Evolutionary conservation across 1,140 invertebrate species (phyloP), one percentile per base, ranked within the genome.

Genomic region (Tetragonula clypearis): DNA sequence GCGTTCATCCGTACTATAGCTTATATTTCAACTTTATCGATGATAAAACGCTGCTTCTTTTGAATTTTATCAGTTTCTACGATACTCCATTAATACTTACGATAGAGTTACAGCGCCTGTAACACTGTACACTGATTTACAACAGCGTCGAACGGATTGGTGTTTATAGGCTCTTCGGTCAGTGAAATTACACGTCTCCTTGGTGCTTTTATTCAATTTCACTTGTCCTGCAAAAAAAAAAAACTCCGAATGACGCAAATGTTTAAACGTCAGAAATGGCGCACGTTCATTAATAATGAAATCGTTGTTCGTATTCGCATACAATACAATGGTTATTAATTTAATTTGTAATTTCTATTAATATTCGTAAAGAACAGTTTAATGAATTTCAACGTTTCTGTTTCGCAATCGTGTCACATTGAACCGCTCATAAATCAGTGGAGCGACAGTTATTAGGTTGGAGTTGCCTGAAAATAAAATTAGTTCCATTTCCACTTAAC

Each of bases 91-190:
- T 49, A 49, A 49, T 35, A 41, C 49, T 65, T n/a, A 58, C 14
- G n/a, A 0, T 21, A 49, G 19, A 55, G 55, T 85, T 76, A 21
- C n/a, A 58, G 71, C 84, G 73, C 84, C 84, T 87, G 79, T 26
- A 23, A n/a, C 74, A 0, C 58, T 19, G 62, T 69, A 86, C n/a
- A 21, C 21, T 4, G 68, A 14, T 60, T 60, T 87, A 81, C 72
- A 30, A 30, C 17, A 5, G 56, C 62, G 58, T 78, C 55, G 55
- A 68, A 49, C 74, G 30, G 66, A 62, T 8, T 72, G 21, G 30
- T 8, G 58, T 30, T 78, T 60, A 2, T 56, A 82, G 66, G 74
- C 65, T 55, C 53, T 49, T 56, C n/a, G 56, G 12, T 41, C 66
- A 30, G 23, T 15, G 9, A 30, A 21, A 26, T 62, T 56, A 56